Base-by-base conservation (phyloP, 2,113 vertebrate genomes). In the Dipodomys spectabilis region DNA sequence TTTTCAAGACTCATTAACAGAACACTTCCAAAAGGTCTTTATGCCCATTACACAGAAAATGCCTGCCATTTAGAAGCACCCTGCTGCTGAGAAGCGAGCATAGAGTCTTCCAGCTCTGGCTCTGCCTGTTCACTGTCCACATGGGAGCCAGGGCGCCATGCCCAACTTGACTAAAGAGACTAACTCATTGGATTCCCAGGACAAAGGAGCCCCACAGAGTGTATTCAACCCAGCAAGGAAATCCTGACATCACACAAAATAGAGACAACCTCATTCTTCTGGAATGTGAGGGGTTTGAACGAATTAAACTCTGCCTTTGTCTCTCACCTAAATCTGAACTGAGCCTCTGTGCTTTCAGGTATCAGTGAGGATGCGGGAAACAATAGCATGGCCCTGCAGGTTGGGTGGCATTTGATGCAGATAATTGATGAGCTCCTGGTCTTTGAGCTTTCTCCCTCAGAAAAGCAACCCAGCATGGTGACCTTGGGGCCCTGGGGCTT, bases 201-300 rank as follows among this genome's bases (percentile, higher is more conserved):
- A 96, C 92, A 93, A 93, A 96, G 67, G 90, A 82, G 44, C 32
- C 81, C 90, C 69, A 67, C 25, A n/a, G 65, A 77, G 85, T 82
- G 86, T 92, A 93, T 79, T 81, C 5, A 44, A 82, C 82, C 71
- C 92, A 90, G 87, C 92, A 86, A 83, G 82, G 85, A 96, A 95
- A 75, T 78, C 87, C 97, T 95, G 90, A 85, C 93, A 85, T 92
- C 90, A 93, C 84, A 95, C 79, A 93, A 94, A 94, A 89, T 28
- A 82, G 82, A 93, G 88, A 68, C 45, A 90, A 67, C 65, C 86
- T 95, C 88, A 82, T 53, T 67, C 45, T 95, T 74, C 68, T 80
- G 85, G 93, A 95, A 88, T 86, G 87, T 16, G n/a, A 75, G 44
- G 90, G 69, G 73, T 75, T 68, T 84, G 80, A 68, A 57, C 77